These are phyloP conservation scores for Aldrovandia affinis DNA, from an alignment of 2,797 vertebrate genomes.

Conservation along the genomic window DNA sequence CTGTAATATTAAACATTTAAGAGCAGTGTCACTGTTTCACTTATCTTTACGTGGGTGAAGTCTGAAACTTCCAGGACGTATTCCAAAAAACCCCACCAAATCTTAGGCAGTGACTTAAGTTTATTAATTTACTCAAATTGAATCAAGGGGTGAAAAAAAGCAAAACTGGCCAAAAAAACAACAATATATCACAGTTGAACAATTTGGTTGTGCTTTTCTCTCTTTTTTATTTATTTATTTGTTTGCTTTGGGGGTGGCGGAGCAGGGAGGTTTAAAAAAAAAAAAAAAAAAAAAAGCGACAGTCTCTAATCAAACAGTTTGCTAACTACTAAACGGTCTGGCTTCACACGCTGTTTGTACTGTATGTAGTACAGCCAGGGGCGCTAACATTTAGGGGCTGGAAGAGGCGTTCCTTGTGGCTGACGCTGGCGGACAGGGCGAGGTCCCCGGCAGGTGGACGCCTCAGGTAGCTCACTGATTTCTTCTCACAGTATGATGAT, in stretches of 20 bases:
- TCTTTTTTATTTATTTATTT: slow-evolving; percentile 53
- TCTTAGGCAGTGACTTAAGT: no score
- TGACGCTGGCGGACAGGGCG: slow-evolving; percentile 61
- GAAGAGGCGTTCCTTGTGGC: slow-evolving; percentile 55
- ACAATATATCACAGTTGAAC: slow-evolving; percentile 63
- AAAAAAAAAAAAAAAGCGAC: not conserved
- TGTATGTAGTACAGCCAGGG: slow-evolving; percentile 60
- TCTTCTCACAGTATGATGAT: slow-evolving; percentile 72
- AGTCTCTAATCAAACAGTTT: slow-evolving; percentile 50
- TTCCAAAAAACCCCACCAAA: no score
- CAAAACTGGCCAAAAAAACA: not conserved
- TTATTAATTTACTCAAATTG: no score
- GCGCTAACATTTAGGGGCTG: slow-evolving; percentile 65
- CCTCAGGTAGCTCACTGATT: slow-evolving; percentile 78
- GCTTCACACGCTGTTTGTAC: slow-evolving; percentile 58
- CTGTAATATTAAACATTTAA: no score
- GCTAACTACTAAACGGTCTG: slow-evolving; percentile 55
- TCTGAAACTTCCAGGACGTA: no score
- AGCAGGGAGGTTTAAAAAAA: no score
- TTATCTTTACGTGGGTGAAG: no score
- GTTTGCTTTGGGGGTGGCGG: slow-evolving; percentile 47
- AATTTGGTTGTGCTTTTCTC: slow-evolving; percentile 81
- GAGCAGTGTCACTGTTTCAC: no score
- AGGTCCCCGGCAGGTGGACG: slow-evolving; percentile 69
- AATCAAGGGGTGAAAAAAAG: no score